A percentile compares a stretch with the other conserved stretches of the same genome.
Conservation (phyloP, 2,797 vertebrate genomes). For the Thaleichthys pacificus region DNA sequence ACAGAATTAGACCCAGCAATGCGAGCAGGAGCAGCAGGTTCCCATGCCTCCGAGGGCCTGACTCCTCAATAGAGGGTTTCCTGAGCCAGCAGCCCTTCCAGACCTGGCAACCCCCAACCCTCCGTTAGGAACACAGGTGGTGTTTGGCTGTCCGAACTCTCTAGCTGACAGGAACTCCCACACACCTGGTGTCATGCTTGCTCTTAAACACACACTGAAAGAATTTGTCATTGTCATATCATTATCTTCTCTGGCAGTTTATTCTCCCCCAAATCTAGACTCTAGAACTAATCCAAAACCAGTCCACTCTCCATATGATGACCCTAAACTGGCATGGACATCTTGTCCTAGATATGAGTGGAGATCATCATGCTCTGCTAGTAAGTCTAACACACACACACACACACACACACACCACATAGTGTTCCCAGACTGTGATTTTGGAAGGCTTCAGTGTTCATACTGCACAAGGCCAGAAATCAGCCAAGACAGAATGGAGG, state of each 20-base stretch:
- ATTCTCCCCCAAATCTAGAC: conserved; percentile 13
- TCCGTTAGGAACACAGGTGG: conserved; percentile 24
- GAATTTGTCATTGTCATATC: too few relatives aligned
- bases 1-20: background rate
- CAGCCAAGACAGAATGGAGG: background rate
- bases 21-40: conserved; percentile 17
- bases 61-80: conserved; percentile 18
- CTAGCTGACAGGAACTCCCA: background rate
- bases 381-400: conserved; percentile 9
- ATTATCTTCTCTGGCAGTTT: conserved; percentile 14
- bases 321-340: background rate
- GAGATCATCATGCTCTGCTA: background rate
- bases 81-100: too few relatives aligned
- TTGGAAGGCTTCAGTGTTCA: conserved; percentile 28
- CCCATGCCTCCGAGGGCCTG: conserved; percentile 32
- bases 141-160: background rate
- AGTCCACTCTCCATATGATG: conserved; percentile 10
- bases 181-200: background rate
- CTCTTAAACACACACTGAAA: conserved; percentile 10
- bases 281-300: conserved; percentile 26
- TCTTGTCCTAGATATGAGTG: conserved; percentile 9
- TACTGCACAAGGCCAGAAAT: conserved; percentile 26
- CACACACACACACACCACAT: conserved; percentile 11
- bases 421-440: conserved; percentile 19
- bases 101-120: background rate